A percentile compares a stretch with the other conserved stretches of the same genome.
Evolutionary conservation across 2,113 vertebrate genomes (phyloP).

Genomic region (Semnopithecus entellus): DNA sequence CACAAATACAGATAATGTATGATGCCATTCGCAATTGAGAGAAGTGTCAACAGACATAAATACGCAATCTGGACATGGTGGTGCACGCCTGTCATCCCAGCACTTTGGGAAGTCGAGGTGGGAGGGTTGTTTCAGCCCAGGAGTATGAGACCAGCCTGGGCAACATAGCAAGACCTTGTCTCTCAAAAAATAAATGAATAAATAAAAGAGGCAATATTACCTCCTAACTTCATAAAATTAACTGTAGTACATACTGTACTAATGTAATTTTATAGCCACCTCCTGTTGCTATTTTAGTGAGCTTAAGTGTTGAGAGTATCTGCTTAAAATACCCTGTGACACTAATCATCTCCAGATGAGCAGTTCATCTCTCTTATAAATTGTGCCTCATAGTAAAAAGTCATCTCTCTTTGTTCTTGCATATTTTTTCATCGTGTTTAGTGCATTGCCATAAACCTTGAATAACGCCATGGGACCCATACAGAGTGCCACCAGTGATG

Average conservation of each 20-base stretch:
- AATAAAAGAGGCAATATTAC: too few species aligned
- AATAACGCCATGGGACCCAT: not conserved
- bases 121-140: too few species aligned
- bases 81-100: too few species aligned
- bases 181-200: too few species aligned
- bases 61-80: not conserved
- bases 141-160: too few species aligned
- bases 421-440: not conserved
- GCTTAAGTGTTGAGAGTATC: not conserved
- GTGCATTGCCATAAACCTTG: not conserved
- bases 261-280: not conserved
- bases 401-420: not conserved
- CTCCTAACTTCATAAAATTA: not conserved
- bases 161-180: too few species aligned
- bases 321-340: not conserved
- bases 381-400: not conserved
- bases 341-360: not conserved
- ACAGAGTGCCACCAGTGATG: not conserved
- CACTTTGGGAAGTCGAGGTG: too few species aligned
- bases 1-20: not conserved
- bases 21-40: not conserved
- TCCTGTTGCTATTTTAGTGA: not conserved
- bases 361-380: not conserved
- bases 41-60: not conserved
- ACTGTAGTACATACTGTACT: not conserved